Conservation (phyloP, 1,140 invertebrate genomes). For the Helicoverpa zea region DNA sequence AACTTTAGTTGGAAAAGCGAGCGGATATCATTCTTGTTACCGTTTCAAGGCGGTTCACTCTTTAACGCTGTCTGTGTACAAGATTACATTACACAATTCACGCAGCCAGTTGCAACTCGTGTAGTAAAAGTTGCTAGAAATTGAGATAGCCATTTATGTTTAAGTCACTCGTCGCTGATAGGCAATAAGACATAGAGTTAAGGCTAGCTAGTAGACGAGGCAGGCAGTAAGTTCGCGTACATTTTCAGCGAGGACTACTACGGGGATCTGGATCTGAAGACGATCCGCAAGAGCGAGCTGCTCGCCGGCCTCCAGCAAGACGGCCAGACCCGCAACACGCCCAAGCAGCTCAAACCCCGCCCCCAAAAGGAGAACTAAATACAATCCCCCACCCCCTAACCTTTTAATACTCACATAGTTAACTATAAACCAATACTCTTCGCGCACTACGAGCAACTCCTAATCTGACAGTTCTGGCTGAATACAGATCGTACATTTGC, state of each 20-base stretch:
- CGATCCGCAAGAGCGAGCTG: conserved; percentile 96
- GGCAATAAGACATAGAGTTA: conserved; percentile 61
- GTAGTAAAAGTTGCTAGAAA: conserved; percentile 81
- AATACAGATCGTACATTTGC: conserved; percentile 48
- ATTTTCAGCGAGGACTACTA: conserved; percentile 97
- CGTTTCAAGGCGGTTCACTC: conserved; percentile 83
- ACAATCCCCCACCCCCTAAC: conserved; percentile 66
- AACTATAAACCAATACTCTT: conserved; percentile 67
- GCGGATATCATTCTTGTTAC: conserved; percentile 76
- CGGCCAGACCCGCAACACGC: conserved; percentile 83
- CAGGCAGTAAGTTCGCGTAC: conserved; percentile 82
- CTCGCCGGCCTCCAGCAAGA: conserved; percentile 92
- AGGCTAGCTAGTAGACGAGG: conserved; percentile 70
- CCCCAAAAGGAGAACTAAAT: conserved; percentile 85
- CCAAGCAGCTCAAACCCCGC: conserved; percentile 87
- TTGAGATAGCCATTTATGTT: conserved; percentile 73
- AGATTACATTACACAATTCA: conserved; percentile 83
- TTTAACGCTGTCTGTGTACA: conserved; percentile 70
- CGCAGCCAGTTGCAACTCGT: conserved; percentile 60
- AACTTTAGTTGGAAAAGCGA: conserved; percentile 74
- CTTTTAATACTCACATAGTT: conserved; percentile 82
- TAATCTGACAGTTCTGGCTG: conserved; percentile 27
- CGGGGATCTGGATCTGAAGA: conserved; percentile 96
- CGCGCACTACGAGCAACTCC: conserved; percentile 66
- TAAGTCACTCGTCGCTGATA: conserved; percentile 53